Base-by-base conservation (phyloP, 2,113 vertebrate species). In the Tetrax tetrax region DNA sequence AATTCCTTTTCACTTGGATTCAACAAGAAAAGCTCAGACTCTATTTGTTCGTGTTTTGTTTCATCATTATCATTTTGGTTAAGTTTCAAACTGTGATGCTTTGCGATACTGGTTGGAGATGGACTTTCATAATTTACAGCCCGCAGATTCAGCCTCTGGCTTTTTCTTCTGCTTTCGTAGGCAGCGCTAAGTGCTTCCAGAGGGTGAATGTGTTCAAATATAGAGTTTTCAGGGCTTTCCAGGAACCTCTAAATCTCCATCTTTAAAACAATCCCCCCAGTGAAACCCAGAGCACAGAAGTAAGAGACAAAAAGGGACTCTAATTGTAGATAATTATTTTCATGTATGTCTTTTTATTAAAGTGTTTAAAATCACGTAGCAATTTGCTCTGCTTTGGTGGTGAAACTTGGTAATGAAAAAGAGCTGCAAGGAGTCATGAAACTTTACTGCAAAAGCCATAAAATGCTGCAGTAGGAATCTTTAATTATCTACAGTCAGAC, bases 1-100 rank as follows among this genome's bases (percentile, higher is more conserved):
- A 90, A 96, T 95, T 96, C 89, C 82, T 95, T 94, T 96, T 95
- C 95, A 96, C 86, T 95, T 89, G 70, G 50, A 94, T 89, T 79
- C 90, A 93, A 77, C 45, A 91, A 50, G 76, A 95, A 93, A 89
- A 94, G 51, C 87, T 92, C 91, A 31, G 64, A 87, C 69, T 87
- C 47, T 87, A 91, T 89, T 81, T 89, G 74, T 53, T 72, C 61
- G 61, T 82, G 61, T 76, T 96, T 93, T 87, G 70, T 93, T 95
- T 92, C 61, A 20, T 71, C 79, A 92, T 95, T 89, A 94, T 87
- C 8, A 82, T 82, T 94, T 93, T 95, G 91, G 85, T 48, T 37
- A 83, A 2, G 5, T 90, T 96, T 95, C 95, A 96, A 96, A 85
- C 95, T 5, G 29, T 33, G 45, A 60, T 76, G 93, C 74, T 84